A percentile compares a stretch with the other conserved stretches of the same genome.
Evolutionary conservation across 2,888 invertebrate species (phyloP).

Genomic region (Ypsolopha sequella): DNA sequence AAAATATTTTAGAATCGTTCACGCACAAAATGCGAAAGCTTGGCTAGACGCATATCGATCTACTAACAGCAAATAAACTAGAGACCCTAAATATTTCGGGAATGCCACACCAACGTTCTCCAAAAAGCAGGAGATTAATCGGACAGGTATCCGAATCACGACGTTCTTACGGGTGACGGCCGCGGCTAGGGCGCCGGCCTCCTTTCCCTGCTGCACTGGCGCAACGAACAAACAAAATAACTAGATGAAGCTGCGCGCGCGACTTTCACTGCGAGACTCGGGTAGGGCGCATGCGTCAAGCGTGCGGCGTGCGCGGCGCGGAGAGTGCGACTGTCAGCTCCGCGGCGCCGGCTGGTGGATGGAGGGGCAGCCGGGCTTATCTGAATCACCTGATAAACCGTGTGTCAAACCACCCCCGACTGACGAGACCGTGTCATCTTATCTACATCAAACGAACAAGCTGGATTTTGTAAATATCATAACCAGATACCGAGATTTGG

Average conservation of each 20-base stretch:
- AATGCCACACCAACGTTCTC: conserved; percentile 35
- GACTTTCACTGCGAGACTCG: conserved; percentile 55
- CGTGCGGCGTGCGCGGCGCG: conserved; percentile 39
- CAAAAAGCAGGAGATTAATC: conserved; percentile 26
- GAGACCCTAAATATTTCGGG: conserved; percentile 9
- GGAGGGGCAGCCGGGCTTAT: conserved; percentile 23
- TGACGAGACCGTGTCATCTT: too few species aligned
- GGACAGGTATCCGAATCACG: background rate
- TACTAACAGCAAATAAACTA: background rate
- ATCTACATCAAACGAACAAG: too few species aligned
- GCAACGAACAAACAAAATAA: conserved; percentile 64
- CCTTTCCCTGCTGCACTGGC: conserved; percentile 66
- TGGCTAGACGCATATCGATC: background rate
- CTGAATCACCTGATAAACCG: conserved; percentile 36
- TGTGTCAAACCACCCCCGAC: conserved; percentile 37
- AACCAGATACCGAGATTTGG: too few species aligned
- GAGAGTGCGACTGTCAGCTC: conserved; percentile 16
- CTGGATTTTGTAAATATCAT: too few species aligned
- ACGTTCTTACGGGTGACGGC: conserved; percentile 42
- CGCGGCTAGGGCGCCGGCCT: conserved; percentile 45
- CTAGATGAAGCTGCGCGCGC: conserved; percentile 64
- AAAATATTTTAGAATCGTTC: background rate
- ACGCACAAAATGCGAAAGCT: background rate
- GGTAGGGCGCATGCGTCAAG: conserved; percentile 36
- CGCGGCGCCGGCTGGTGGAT: conserved; percentile 23